phyloP scores from a whole-genome alignment of 2,888 invertebrate species.

The Pseudococcus jackbeardsleyi region DNA sequence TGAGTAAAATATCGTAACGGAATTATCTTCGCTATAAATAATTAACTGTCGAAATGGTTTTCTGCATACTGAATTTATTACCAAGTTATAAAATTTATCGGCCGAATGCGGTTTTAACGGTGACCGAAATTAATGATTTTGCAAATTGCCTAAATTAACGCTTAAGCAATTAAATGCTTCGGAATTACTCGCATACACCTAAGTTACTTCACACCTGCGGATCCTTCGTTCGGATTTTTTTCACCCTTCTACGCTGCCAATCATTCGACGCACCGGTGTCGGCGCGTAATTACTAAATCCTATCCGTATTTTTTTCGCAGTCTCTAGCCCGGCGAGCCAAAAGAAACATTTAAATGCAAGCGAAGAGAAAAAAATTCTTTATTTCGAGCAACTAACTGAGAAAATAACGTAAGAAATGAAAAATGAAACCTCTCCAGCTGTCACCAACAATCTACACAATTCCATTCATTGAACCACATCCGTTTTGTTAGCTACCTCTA shows the following conservation, averaged over 20 bases:
- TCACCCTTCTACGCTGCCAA: not conserved
- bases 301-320: not conserved
- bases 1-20: constrained; percentile 28
- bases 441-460: constrained; percentile 61
- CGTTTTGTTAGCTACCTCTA: constrained; percentile 40
- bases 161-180: constrained; percentile 28
- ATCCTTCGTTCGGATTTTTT: not conserved
- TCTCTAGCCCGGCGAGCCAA: not conserved
- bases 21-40: constrained; percentile 46
- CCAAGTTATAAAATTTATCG: constrained; percentile 47
- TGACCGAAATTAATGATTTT: constrained; percentile 47
- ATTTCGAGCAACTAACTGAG: constrained; percentile 27
- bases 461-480: constrained; percentile 61
- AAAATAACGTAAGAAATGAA: constrained; percentile 60
- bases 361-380: not conserved
- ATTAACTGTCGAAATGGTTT: constrained; percentile 40
- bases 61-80: constrained; percentile 51
- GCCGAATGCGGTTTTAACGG: constrained; percentile 33
- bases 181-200: not conserved
- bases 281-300: not conserved
- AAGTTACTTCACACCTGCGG: constrained; percentile 24
- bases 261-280: not conserved
- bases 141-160: constrained; percentile 42
- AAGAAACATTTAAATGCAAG: constrained; percentile 19
- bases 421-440: constrained; percentile 62